Evolutionary conservation across 2,888 invertebrate species (phyloP).

Genomic region (Alitta virens): DNA sequence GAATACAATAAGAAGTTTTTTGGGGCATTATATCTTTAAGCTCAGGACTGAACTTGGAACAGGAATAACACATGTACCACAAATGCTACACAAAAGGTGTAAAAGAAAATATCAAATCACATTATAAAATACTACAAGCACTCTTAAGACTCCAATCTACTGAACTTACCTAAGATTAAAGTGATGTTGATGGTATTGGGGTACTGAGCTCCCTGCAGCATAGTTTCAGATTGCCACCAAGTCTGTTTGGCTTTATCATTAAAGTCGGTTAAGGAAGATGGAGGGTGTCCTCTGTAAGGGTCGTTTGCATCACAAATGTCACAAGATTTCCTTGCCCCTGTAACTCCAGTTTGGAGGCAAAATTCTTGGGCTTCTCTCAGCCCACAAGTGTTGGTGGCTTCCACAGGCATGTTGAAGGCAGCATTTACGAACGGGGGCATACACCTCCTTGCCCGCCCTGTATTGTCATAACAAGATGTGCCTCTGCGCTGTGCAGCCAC

Average conservation of each 20-base stretch:
- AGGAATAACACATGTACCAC: too few species aligned
- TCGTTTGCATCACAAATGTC: constrained; percentile 65
- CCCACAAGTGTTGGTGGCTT: constrained; percentile 95
- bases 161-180: constrained; percentile 74
- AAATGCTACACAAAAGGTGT: too few species aligned
- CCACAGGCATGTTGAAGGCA: constrained; percentile 79
- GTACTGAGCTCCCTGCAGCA: constrained; percentile 85
- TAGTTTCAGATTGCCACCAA: constrained; percentile 72
- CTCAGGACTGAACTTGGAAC: too few species aligned
- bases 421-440: constrained; percentile 96
- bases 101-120: too few species aligned
- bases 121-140: too few species aligned
- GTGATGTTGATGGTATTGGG: constrained; percentile 92
- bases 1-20: too few species aligned
- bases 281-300: constrained; percentile 66
- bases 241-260: constrained; percentile 68
- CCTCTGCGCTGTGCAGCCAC: constrained; percentile 4
- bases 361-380: constrained; percentile 68
- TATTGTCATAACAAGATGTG: constrained; percentile 50
- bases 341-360: constrained; percentile 85
- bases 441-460: constrained; percentile 70
- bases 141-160: too few species aligned
- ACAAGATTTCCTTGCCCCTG: constrained; percentile 67
- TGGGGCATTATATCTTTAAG: too few species aligned
- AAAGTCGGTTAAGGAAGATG: constrained; percentile 82